Evolutionary conservation across 2,113 vertebrate species (phyloP).

Genomic region (Edolisoma coerulescens): DNA sequence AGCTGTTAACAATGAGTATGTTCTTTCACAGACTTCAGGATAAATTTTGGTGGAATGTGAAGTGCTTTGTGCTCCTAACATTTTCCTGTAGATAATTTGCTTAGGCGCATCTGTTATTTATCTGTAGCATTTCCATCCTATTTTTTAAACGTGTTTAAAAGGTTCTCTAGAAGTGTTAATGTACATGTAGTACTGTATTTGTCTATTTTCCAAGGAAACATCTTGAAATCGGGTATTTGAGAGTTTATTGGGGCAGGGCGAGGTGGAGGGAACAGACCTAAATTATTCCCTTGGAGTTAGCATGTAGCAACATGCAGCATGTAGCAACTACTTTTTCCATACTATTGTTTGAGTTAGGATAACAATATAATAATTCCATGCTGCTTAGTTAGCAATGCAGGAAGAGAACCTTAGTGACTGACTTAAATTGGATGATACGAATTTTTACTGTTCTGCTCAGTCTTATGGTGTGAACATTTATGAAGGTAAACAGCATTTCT

Average conservation of each 20-base stretch:
- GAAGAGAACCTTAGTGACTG: not conserved
- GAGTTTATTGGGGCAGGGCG: not conserved
- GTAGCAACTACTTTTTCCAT: not conserved
- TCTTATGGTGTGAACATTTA: not conserved
- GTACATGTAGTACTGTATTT: not conserved
- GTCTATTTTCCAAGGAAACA: not conserved
- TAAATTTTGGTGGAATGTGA: not conserved
- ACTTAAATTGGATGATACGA: not conserved
- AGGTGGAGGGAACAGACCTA: not conserved
- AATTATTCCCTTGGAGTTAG: not conserved
- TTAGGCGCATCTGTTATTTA: not conserved
- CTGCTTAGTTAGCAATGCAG: not conserved
- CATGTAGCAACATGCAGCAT: not conserved
- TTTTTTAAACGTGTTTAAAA: not conserved
- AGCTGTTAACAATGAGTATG: not conserved
- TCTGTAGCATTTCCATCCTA: not conserved
- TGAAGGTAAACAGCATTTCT: not conserved
- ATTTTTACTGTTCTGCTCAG: not conserved
- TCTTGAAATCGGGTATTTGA: not conserved
- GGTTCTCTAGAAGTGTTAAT: not conserved
- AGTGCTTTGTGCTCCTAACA: not conserved
- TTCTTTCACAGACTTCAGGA: not conserved
- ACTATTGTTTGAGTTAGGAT: not conserved
- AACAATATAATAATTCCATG: not conserved
- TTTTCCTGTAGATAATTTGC: not conserved